A percentile compares a stretch with the other conserved stretches of the same genome.
Conservation (phyloP, 2,888 invertebrate species). For the Eupithecia pulchellata region DNA sequence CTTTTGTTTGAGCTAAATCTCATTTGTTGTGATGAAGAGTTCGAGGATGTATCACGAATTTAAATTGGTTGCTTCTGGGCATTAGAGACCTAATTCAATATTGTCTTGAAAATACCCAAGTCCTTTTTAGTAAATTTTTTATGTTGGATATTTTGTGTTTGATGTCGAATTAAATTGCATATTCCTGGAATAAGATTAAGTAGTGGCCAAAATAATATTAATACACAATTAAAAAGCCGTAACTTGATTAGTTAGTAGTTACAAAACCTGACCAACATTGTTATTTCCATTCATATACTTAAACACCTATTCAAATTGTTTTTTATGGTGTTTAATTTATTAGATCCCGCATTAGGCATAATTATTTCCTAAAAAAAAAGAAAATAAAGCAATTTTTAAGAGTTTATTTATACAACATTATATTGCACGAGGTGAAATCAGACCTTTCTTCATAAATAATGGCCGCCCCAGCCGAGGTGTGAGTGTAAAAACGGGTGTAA, state of each 20-base stretch:
- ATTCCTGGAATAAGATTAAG: not conserved
- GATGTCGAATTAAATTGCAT: not conserved
- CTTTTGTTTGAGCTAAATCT: not conserved
- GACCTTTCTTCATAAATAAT: not conserved
- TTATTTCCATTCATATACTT: not conserved
- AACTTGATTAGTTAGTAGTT: not conserved
- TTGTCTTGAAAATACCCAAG: not conserved
- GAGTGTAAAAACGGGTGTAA: not conserved
- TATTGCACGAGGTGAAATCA: not conserved
- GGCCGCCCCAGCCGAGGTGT: conserved; percentile 21
- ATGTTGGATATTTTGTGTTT: not conserved
- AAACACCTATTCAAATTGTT: not conserved
- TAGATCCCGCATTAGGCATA: not conserved
- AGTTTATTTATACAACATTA: not conserved
- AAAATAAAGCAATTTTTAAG: not conserved
- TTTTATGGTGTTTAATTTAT: not conserved
- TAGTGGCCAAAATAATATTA: not conserved
- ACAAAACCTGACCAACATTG: not conserved
- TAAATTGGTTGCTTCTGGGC: too few species aligned
- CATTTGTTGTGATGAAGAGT: not conserved
- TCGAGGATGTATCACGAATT: not conserved
- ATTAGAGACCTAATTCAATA: not conserved
- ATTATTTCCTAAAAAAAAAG: not conserved
- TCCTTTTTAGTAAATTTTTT: too few species aligned
- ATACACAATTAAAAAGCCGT: not conserved